phyloP scores from a whole-genome alignment of 2,113 vertebrate species.

The Polypterus senegalus region DNA sequence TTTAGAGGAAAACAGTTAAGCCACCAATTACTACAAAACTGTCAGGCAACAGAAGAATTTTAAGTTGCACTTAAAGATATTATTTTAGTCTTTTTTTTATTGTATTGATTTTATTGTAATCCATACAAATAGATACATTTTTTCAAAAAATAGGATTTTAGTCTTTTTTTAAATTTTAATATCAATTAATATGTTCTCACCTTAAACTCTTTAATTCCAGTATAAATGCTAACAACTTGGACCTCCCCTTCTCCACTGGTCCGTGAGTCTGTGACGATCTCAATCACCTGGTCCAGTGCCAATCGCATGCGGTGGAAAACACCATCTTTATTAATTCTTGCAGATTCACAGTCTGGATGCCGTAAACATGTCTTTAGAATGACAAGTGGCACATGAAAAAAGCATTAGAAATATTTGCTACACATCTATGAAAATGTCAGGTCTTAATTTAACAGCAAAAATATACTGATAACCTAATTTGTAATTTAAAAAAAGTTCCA shows the following conservation, averaged over 20 bases:
- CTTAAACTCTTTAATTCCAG: constrained; percentile 85
- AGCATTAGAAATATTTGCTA: background rate
- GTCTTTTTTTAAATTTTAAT: constrained; percentile 1
- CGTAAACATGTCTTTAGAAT: constrained; percentile 82
- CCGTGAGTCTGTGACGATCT: constrained; percentile 84
- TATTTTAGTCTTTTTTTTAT: no score
- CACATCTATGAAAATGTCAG: background rate
- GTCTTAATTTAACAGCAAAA: no score
- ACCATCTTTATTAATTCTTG: constrained; percentile 85
- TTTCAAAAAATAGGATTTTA: background rate
- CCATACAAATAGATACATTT: background rate
- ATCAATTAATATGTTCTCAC: constrained; percentile 38
- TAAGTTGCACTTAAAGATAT: no score
- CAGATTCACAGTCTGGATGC: constrained; percentile 96
- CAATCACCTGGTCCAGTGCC: constrained; percentile 89
- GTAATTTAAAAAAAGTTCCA: no score
- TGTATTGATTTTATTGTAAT: no score
- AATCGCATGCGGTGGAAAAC: constrained; percentile 91
- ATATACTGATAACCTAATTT: no score
- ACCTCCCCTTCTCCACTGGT: constrained; percentile 59
- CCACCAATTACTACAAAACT: no score
- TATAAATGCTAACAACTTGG: constrained; percentile 72
- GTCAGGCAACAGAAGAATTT: no score
- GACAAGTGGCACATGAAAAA: background rate
- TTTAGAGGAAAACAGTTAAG: no score